These are phyloP conservation scores for Drosophila greeni DNA, from an alignment of 2,888 invertebrate genomes.

Conservation along the genomic window DNA sequence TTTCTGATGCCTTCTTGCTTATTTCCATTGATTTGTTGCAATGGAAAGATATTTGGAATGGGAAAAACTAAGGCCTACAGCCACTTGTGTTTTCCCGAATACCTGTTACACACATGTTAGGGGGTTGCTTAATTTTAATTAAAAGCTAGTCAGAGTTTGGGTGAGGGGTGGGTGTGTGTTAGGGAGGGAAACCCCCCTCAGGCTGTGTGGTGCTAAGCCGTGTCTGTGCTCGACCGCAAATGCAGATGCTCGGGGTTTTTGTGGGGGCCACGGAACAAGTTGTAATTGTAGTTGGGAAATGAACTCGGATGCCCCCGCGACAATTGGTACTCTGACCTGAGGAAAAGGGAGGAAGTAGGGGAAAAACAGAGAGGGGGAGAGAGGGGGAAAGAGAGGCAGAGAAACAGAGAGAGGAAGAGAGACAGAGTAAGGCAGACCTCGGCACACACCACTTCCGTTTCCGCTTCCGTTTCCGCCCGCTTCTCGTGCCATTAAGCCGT, in stretches of 20 bases:
- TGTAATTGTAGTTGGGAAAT: conserved; percentile 30
- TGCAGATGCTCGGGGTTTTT: conserved; percentile 25
- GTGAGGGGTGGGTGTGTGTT: neutral
- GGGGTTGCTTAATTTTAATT: conserved; percentile 54
- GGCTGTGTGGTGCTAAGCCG: conserved; percentile 13
- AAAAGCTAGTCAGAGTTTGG: too few species aligned
- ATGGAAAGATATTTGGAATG: neutral
- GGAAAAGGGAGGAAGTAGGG: too few species aligned
- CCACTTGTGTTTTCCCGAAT: neutral
- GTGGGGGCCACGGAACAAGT: conserved; percentile 16
- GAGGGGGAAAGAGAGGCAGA: neutral
- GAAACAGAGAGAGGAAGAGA: too few species aligned
- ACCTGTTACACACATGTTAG: neutral
- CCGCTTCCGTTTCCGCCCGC: conserved; percentile 49
- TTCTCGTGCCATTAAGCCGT: conserved; percentile 56
- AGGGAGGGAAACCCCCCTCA: neutral
- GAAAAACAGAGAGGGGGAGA: neutral
- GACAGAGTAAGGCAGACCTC: neutral
- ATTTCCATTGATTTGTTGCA: neutral
- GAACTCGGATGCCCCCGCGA: conserved; percentile 14
- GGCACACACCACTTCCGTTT: conserved; percentile 65
- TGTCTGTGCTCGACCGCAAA: conserved; percentile 30
- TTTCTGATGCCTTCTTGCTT: neutral
- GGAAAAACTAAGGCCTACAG: neutral
- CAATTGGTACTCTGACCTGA: conserved; percentile 25